These are phyloP conservation scores for Andrena marginata DNA, from an alignment of 2,888 invertebrate species.

Conservation along the genomic window DNA sequence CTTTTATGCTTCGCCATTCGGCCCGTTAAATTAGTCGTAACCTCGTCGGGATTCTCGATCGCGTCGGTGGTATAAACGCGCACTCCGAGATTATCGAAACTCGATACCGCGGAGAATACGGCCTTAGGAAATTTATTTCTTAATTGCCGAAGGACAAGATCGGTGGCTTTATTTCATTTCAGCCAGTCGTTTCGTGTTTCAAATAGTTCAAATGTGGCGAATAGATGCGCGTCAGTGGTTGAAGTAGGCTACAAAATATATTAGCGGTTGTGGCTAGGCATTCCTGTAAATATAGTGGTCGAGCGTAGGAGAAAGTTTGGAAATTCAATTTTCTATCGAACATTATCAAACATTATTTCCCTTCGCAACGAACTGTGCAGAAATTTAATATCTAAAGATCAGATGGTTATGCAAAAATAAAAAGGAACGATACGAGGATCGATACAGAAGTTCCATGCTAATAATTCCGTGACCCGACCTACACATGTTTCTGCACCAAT, in stretches of 20 bases:
- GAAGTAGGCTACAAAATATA: too few relatives aligned
- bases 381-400: too few relatives aligned
- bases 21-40: slow-evolving; percentile 34
- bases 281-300: too few relatives aligned
- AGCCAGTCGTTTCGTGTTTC: neutral
- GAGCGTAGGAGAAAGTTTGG: too few relatives aligned
- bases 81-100: neutral
- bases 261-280: too few relatives aligned
- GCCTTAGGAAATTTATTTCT: neutral
- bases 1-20: slow-evolving; percentile 3
- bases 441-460: too few relatives aligned
- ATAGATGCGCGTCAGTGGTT: neutral
- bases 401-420: too few relatives aligned
- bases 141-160: neutral
- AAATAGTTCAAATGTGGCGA: neutral
- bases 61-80: slow-evolving; percentile 6
- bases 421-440: neutral
- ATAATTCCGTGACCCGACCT: too few relatives aligned
- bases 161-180: neutral
- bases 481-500: neutral
- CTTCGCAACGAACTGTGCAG: too few relatives aligned
- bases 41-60: slow-evolving; percentile 17
- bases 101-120: neutral
- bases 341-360: too few relatives aligned
- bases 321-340: too few relatives aligned